Evolutionary conservation across 2,113 vertebrate genomes (phyloP).

Genomic region (Centropus unirufus): DNA sequence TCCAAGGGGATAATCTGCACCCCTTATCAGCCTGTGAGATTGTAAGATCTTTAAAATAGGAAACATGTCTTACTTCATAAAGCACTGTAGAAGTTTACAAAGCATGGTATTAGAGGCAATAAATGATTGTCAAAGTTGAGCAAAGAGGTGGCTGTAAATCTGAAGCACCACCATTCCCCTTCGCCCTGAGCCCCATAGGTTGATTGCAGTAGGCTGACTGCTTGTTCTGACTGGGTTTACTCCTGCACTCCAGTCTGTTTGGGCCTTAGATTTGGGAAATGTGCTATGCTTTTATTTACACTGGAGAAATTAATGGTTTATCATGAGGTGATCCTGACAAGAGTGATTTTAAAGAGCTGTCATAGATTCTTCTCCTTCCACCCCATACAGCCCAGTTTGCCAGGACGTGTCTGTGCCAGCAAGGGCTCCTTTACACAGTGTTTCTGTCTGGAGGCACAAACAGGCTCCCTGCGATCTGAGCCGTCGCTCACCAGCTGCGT

Average conservation of each 20-base stretch:
- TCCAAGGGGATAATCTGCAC: slow-evolving; percentile 38
- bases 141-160: background rate
- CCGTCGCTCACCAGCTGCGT: background rate
- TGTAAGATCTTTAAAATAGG: slow-evolving; percentile 38
- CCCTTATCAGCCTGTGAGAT: slow-evolving; percentile 42
- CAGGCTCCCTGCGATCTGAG: background rate
- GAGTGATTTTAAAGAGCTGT: background rate
- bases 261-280: background rate
- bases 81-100: slow-evolving; percentile 1
- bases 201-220: background rate
- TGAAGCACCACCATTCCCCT: background rate
- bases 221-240: background rate
- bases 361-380: background rate
- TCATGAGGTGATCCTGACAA: background rate
- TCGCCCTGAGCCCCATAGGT: background rate
- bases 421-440: background rate
- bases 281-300: background rate
- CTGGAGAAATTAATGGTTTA: background rate
- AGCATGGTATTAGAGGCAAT: background rate
- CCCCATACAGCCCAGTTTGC: background rate
- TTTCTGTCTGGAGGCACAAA: background rate
- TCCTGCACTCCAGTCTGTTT: background rate
- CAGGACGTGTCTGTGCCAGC: background rate
- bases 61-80: slow-evolving; percentile 25
- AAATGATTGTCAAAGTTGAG: background rate